Conservation (phyloP, 2,888 invertebrate genomes). For the Craniophora ligustri region DNA sequence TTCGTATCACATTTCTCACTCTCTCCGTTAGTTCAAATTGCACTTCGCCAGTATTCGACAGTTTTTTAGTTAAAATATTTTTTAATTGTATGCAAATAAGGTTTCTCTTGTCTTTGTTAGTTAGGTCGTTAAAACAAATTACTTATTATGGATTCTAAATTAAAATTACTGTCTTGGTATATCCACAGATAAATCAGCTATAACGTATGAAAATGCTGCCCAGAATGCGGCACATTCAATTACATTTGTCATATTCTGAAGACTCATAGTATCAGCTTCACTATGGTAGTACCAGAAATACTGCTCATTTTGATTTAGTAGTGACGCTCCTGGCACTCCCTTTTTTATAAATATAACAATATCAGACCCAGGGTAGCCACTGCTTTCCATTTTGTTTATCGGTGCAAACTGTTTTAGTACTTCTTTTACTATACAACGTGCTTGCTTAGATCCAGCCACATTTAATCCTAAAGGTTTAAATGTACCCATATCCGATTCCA, state of each 20-base stretch:
- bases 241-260: conserved; percentile 90
- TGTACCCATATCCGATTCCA: conserved; percentile 96
- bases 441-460: conserved; percentile 90
- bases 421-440: conserved; percentile 91
- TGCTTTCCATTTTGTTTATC: conserved; percentile 87
- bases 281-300: conserved; percentile 93
- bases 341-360: conserved; percentile 89
- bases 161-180: conserved; percentile 84
- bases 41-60: no score
- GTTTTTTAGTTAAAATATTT: no score
- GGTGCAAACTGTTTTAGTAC: conserved; percentile 90
- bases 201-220: conserved; percentile 91
- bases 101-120: no score
- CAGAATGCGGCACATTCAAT: conserved; percentile 92
- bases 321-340: conserved; percentile 91
- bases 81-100: no score
- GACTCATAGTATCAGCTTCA: conserved; percentile 92
- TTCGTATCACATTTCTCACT: no score
- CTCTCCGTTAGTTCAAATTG: no score
- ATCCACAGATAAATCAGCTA: conserved; percentile 91
- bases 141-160: neutral
- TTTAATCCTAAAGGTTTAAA: conserved; percentile 92
- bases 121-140: no score
- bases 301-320: conserved; percentile 90
- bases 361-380: conserved; percentile 90